Evolutionary conservation across 2,797 vertebrate genomes (phyloP).

Genomic region (Danio jaintianensis): DNA sequence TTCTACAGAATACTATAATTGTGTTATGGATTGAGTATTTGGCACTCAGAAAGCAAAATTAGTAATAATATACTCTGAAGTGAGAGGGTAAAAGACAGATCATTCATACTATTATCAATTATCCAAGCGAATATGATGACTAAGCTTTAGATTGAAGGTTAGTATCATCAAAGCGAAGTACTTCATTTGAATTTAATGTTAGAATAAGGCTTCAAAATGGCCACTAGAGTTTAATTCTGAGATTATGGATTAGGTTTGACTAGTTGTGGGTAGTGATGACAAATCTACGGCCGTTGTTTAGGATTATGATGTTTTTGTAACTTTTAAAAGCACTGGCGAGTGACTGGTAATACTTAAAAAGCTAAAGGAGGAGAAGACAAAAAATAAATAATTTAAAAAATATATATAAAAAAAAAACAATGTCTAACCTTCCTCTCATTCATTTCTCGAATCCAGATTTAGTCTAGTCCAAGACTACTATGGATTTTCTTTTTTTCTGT

Average conservation of each 20-base stretch:
- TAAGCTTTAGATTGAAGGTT: neutral
- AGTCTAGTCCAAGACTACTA: neutral
- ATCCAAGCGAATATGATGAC: neutral
- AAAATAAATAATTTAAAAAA: constrained; percentile 57
- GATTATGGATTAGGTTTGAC: constrained; percentile 1
- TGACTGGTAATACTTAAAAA: constrained; percentile 19
- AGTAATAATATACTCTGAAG: neutral
- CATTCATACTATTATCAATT: neutral
- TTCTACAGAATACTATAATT: constrained; percentile 24
- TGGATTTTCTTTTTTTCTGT: neutral
- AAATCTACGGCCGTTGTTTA: neutral
- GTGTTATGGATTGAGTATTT: constrained; percentile 10
- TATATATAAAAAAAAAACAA: constrained; percentile 52
- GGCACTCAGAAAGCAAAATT: constrained; percentile 27
- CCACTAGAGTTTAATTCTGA: neutral
- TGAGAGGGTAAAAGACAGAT: constrained; percentile 22
- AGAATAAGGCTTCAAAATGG: neutral
- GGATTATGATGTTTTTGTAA: neutral
- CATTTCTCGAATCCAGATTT: neutral
- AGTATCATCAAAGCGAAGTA: neutral
- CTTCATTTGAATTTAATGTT: neutral
- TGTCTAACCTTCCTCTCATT: constrained; percentile 5
- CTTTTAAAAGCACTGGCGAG: constrained; percentile 17
- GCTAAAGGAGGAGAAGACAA: constrained; percentile 35
- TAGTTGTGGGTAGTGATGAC: neutral